Evolutionary conservation across 2,113 vertebrate species (phyloP).

Genomic region (Mus spicilegus): DNA sequence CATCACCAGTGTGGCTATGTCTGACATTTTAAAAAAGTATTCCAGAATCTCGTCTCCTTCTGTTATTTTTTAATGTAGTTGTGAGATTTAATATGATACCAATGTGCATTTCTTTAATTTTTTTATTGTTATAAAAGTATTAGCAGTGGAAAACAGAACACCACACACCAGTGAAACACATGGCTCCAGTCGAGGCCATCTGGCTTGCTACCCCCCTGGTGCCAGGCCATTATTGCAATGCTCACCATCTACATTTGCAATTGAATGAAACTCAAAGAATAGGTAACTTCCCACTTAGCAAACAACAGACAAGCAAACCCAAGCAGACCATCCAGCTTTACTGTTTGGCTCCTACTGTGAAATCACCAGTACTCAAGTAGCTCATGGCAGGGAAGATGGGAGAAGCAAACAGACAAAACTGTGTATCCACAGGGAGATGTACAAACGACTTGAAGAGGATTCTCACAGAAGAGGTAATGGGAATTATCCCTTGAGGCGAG

Average conservation of each 20-base stretch:
- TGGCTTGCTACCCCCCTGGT: neutral
- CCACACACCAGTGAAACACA: neutral
- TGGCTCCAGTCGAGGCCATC: neutral
- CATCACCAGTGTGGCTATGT: neutral
- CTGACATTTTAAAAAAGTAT: neutral
- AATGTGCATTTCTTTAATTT: neutral
- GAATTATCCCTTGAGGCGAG: neutral
- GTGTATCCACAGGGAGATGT: neutral
- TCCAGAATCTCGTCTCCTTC: neutral
- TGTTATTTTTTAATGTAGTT: neutral
- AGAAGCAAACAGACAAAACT: neutral
- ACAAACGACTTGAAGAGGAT: neutral
- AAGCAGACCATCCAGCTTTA: neutral
- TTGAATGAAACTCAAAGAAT: neutral
- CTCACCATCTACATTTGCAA: neutral
- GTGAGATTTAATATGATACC: neutral
- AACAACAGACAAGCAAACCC: neutral
- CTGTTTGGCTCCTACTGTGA: neutral
- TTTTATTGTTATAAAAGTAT: slow-evolving; percentile 30
- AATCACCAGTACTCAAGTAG: neutral
- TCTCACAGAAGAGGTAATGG: neutral
- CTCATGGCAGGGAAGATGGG: neutral
- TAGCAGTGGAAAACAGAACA: neutral
- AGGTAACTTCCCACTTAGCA: neutral
- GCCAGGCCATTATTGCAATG: neutral